These are phyloP conservation scores for Sebastes flavidus DNA, from an alignment of 2,797 vertebrate genomes.

Conservation along the genomic window DNA sequence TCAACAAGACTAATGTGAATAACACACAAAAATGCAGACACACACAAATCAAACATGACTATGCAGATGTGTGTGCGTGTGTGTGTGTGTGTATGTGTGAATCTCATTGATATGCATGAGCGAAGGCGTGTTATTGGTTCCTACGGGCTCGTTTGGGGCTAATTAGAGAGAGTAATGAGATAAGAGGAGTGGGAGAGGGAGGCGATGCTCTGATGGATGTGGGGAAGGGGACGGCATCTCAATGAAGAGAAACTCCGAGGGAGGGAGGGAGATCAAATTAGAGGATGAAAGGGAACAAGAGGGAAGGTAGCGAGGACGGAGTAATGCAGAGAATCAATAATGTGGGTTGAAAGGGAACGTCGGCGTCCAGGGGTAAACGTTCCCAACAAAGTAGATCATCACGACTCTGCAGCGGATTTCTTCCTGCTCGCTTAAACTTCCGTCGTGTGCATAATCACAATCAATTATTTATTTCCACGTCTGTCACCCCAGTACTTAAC, in stretches of 20 bases:
- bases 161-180: conserved; percentile 78
- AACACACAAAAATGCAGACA: background rate
- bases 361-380: conserved; percentile 3
- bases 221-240: conserved; percentile 64
- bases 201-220: conserved; percentile 65
- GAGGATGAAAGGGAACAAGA: conserved; percentile 62
- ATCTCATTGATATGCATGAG: conserved; percentile 69
- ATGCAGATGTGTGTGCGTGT: conserved; percentile 17
- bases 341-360: conserved; percentile 30
- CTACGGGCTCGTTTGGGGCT: conserved; percentile 72
- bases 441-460: conserved; percentile 6
- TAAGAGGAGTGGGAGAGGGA: conserved; percentile 69
- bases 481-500: background rate
- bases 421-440: conserved; percentile 7
- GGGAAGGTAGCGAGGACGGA: conserved; percentile 44
- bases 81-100: background rate
- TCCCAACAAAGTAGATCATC: conserved; percentile 8
- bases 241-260: conserved; percentile 60
- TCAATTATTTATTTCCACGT: conserved; percentile 15
- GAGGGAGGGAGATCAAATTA: conserved; percentile 65
- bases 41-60: conserved; percentile 24
- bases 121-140: conserved; percentile 70
- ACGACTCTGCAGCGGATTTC: background rate
- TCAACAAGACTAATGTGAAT: conserved; percentile 10
- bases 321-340: conserved; percentile 54